Evolutionary conservation across 1,140 invertebrate genomes (phyloP).

Genomic region (Eupristina koningsbergeri): DNA sequence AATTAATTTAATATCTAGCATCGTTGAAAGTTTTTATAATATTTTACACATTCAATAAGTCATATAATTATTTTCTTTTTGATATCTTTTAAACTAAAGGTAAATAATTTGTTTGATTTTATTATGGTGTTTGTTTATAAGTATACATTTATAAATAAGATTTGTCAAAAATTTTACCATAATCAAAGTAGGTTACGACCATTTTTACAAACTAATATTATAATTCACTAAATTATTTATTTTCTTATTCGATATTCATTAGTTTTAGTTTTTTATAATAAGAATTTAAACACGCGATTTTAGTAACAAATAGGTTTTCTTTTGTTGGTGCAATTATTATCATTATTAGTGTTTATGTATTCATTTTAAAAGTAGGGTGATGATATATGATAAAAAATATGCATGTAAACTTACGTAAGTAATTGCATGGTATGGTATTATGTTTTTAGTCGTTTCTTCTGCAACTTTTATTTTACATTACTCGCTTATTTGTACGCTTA

Average conservation of each 20-base stretch:
- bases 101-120: too few relatives aligned
- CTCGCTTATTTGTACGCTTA: not conserved
- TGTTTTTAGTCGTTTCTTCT: conserved; percentile 3
- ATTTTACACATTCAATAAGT: too few relatives aligned
- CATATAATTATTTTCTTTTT: too few relatives aligned
- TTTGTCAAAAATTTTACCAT: too few relatives aligned
- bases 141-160: too few relatives aligned
- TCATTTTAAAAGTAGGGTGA: not conserved
- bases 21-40: too few relatives aligned
- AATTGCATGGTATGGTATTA: not conserved
- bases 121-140: too few relatives aligned
- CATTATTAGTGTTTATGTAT: not conserved
- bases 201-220: not conserved
- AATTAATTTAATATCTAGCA: too few relatives aligned
- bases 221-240: not conserved
- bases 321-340: not conserved
- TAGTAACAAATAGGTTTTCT: not conserved
- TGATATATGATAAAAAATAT: conserved; percentile 2
- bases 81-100: too few relatives aligned
- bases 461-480: not conserved
- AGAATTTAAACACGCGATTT: not conserved
- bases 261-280: not conserved
- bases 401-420: not conserved
- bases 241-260: not conserved
- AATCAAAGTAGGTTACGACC: not conserved